Conservation (phyloP, 1,140 invertebrate species). For the Periplaneta americana region DNA sequence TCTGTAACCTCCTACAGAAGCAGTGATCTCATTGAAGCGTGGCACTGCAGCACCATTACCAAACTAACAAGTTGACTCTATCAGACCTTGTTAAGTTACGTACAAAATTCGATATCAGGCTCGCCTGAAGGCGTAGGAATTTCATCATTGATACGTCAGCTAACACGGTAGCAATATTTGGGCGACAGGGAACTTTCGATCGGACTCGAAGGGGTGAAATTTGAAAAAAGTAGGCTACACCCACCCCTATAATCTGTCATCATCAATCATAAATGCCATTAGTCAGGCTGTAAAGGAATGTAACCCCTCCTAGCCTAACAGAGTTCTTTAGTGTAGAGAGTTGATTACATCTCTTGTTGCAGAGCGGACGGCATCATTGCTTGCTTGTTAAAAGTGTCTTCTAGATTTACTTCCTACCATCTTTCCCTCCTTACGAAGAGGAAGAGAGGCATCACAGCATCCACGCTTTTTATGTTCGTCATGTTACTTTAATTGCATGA, state of each 20-base stretch:
- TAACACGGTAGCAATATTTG: neutral
- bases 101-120: too few relatives aligned
- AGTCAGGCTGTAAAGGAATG: neutral
- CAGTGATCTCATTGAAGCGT: too few relatives aligned
- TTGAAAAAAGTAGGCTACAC: neutral
- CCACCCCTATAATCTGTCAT: neutral
- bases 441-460: too few relatives aligned
- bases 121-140: neutral
- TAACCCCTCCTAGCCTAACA: neutral
- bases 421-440: too few relatives aligned
- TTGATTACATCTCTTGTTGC: neutral
- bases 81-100: too few relatives aligned
- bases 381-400: neutral
- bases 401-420: too few relatives aligned
- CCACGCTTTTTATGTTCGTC: too few relatives aligned
- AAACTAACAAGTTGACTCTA: too few relatives aligned
- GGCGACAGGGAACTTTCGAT: neutral
- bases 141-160: neutral
- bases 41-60: too few relatives aligned
- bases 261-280: neutral
- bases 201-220: neutral
- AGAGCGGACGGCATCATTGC: neutral
- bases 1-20: too few relatives aligned
- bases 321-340: neutral
- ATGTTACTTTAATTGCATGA: too few relatives aligned